Evolutionary conservation across 2,888 invertebrate species (phyloP), one percentile per base, ranked within the genome.

Genomic region (Cyaniris semiargus): DNA sequence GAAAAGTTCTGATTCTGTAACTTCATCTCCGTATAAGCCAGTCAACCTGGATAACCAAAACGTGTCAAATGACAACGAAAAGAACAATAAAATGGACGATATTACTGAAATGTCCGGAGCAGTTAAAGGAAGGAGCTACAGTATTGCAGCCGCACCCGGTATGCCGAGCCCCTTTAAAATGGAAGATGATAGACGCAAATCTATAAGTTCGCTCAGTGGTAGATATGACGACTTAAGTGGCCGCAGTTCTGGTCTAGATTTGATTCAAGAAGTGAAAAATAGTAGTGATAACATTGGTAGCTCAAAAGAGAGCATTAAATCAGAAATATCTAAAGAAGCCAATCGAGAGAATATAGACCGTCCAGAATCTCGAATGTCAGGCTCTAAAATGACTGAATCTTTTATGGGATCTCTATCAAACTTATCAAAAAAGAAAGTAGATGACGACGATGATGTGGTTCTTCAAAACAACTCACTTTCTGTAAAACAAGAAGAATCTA

Each of bases 51-150:
- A 92, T 85, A 90, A 89, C 84, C 90, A 89, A 90, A 86, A 83
- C 81, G 83, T 84, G 78, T 80, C 84, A 44, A 87, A 86, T 87
- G 92, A 89, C 76, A 87, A 84, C 76, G 88, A 87, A 83, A 88
- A 88, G 85, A 85, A 84, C 81, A 85, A 80, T 80, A 91, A 89
- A 84, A 80, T 88, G 80, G 94, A 94, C 82, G 89, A 89, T 81
- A 89, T 87, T 79, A 84, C 87, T 82, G 93, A 93, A 77, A 85
- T 90, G 80, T 85, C 92, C 80, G 92, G 92, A 79, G 86, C 91
- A 81, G 88, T 90, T 81, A 95, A 95, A 86, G 92, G 92, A 48
- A 91, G 95, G 84, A 95, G 95, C 83, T 94, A 87, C 80, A 95
- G 95, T 82, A 92, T 95, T 81, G 91, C 94, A 78, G 94, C 94